phyloP scores from a whole-genome alignment of 2,113 vertebrate genomes.

The Myanophis thanlyinensis region DNA sequence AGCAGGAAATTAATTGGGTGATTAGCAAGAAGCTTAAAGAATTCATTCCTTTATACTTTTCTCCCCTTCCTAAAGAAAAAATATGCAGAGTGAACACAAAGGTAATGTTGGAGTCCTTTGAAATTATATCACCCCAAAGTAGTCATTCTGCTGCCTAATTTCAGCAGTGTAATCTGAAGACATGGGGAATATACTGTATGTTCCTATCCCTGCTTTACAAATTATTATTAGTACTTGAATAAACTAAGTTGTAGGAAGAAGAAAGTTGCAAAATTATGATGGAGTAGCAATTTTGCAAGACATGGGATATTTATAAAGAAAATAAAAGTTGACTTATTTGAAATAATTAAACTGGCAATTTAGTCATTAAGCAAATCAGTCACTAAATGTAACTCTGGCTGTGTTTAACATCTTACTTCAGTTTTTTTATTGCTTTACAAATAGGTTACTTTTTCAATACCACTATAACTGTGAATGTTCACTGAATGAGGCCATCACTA shows the following conservation, averaged over 20 bases:
- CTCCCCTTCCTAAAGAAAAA: neutral
- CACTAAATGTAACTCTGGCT: neutral
- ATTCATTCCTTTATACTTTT: neutral
- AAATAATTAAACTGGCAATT: neutral
- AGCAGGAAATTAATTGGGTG: conserved; percentile 35
- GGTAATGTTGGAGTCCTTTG: neutral
- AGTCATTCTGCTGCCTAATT: neutral
- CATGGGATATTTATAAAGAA: neutral
- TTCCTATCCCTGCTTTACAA: neutral
- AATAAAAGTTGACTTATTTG: neutral
- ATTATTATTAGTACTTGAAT: neutral
- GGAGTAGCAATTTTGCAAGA: neutral
- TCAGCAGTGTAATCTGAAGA: neutral
- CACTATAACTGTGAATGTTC: neutral
- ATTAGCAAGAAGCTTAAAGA: conserved; percentile 10
- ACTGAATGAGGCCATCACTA: neutral
- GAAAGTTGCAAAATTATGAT: neutral
- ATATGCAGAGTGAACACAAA: neutral
- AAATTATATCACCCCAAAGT: neutral
- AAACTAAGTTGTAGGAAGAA: neutral
- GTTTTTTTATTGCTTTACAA: neutral
- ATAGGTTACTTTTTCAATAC: neutral
- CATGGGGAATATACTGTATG: neutral
- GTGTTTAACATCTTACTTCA: neutral
- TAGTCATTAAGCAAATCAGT: neutral